Base-by-base conservation (phyloP, 1,140 invertebrate species). In the Leptinotarsa defecta region DNA sequence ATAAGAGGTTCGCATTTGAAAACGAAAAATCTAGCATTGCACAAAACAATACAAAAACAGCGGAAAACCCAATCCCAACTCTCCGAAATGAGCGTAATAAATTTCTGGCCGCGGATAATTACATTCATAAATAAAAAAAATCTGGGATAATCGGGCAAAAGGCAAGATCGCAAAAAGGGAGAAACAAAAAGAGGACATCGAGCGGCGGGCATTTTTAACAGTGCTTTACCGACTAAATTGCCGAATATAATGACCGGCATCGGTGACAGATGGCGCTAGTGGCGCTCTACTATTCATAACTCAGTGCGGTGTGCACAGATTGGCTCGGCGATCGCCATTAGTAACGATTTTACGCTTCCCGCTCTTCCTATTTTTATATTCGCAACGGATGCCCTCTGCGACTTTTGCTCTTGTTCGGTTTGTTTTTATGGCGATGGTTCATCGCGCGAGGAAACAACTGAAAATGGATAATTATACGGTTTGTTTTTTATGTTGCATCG, bases 121-220 rank as follows among this genome's bases (percentile, higher is more conserved):
- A 57, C 52, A 57, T 57, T 57, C 52, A 57, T 57, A 57, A 57
- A 57, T 57, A 57, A 57, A 57, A 57, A 57, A 57, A 57, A 57
- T 57, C 52, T 13, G 52, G 52, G n/a, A 17, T 57, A 57, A 57
- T 57, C 52, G 52, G 52, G 52, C n/a, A 15, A 19, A 57, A 57
- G 52, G 13, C 52, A 57, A 57, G 52, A 57, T 17, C 52, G 52
- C 52, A 57, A 57, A 57, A 57, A 57, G 15, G 52, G 13, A 17
- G 3, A 19, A 57, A 57, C 15, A 17, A 57, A 57, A 57, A 57
- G 52, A 15, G 52, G n/a, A 19, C 15, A 57, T 19, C 15, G 15
- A 4, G 52, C 15, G 52, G 15, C 15, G 15, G 52, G 52, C 17
- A 17, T 57, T 57, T 57, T 57, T 13, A 57, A 57, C 52, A 57